A percentile compares a stretch with the other conserved stretches of the same genome.
These are phyloP conservation scores for Rhimphoctona megacephalus DNA, from an alignment of 2,888 invertebrate genomes.

Conservation along the genomic window DNA sequence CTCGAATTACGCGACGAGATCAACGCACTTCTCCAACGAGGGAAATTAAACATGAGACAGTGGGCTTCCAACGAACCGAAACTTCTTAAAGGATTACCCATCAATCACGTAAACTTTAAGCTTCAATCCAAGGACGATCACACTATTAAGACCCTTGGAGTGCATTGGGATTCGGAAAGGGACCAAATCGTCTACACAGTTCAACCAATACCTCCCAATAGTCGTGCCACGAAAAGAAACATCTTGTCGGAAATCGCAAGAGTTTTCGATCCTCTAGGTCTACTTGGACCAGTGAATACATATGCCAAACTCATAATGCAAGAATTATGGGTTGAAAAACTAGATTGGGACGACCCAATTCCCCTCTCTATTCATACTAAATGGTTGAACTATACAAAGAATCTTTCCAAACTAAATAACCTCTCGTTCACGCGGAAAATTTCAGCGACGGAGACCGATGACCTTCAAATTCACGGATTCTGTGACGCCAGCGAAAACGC, in stretches of 20 bases:
- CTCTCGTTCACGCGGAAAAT: slow-evolving; percentile 13
- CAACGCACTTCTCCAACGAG: slow-evolving; percentile 22
- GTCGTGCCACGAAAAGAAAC: slow-evolving; percentile 44
- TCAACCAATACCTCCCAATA: background rate
- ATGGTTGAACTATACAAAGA: background rate
- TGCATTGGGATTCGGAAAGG: slow-evolving; percentile 54
- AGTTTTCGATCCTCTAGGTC: slow-evolving; percentile 49
- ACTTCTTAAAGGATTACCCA: slow-evolving; percentile 44
- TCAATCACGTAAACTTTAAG: slow-evolving; percentile 22
- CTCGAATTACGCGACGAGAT: slow-evolving; percentile 26
- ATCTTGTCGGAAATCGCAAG: slow-evolving; percentile 54
- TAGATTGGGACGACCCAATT: slow-evolving; percentile 55
- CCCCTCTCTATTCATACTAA: slow-evolving; percentile 13
- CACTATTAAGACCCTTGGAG: slow-evolving; percentile 52
- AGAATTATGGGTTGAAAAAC: slow-evolving; percentile 26
- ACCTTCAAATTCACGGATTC: slow-evolving; percentile 68
- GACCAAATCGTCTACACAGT: slow-evolving; percentile 62
- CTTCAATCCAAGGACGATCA: slow-evolving; percentile 28
- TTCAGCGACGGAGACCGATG: background rate
- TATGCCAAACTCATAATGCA: slow-evolving; percentile 56
- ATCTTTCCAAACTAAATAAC: slow-evolving; percentile 9
- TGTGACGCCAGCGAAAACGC: background rate
- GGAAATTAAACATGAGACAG: slow-evolving; percentile 43
- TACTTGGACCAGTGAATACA: slow-evolving; percentile 56
- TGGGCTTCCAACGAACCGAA: slow-evolving; percentile 50